A percentile compares a stretch with the other conserved stretches of the same genome.
Conservation (phyloP, 53 echinoderm and acorn worm genomes). For the Glandiceps talaboti region DNA sequence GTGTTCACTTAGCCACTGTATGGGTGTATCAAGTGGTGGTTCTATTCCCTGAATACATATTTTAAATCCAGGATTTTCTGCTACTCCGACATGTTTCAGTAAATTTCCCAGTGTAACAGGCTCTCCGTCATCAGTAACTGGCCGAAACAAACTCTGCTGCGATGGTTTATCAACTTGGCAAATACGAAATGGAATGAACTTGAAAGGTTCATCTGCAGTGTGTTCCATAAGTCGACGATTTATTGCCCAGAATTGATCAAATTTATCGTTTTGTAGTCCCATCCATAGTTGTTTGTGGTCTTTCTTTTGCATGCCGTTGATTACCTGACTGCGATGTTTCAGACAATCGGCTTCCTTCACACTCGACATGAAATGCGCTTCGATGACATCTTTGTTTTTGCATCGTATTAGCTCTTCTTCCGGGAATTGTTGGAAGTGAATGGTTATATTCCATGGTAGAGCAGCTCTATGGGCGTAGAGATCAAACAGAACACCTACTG, state of each 20-base stretch:
- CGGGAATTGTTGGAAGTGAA: constrained; percentile 94
- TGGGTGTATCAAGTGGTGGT: constrained; percentile 69
- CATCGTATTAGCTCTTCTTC: constrained; percentile 88
- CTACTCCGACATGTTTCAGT: constrained; percentile 32
- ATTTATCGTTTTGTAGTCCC: constrained; percentile 91
- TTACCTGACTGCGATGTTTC: constrained; percentile 79
- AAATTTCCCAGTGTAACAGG: constrained; percentile 58
- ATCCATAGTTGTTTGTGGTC: constrained; percentile 97
- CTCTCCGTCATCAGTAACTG: constrained; percentile 66
- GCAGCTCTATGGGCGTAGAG: constrained; percentile 42
- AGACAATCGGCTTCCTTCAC: constrained; percentile 87
- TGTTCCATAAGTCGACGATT: constrained; percentile 93
- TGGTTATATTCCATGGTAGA: constrained; percentile 80
- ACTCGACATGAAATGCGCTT: constrained; percentile 81
- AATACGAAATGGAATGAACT: constrained; percentile 78
- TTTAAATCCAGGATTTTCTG: constrained; percentile 19
- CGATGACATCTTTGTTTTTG: constrained; percentile 66
- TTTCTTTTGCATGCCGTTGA: constrained; percentile 89
- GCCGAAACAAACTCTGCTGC: constrained; percentile 63
- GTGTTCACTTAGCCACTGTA: constrained; percentile 95
- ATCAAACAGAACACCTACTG: constrained; percentile 89
- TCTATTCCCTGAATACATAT: constrained; percentile 82
- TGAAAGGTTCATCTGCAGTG: constrained; percentile 73
- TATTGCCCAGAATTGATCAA: constrained; percentile 98
- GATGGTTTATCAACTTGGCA: constrained; percentile 34